Evolutionary conservation across 2,888 invertebrate species (phyloP).

Genomic region (Belgica antarctica): DNA sequence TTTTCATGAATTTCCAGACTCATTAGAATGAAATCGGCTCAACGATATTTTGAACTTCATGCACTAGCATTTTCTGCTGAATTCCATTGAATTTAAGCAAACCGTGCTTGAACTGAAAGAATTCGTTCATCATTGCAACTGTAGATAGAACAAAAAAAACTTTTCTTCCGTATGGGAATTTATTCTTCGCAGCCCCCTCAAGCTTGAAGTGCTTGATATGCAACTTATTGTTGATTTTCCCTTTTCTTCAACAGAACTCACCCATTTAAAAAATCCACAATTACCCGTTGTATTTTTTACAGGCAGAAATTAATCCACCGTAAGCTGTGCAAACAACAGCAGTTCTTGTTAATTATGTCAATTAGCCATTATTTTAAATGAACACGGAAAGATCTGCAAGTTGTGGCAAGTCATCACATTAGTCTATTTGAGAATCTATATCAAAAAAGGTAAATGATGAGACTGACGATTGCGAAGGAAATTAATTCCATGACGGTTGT

Average conservation of each 20-base stretch:
- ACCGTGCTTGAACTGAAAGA: too few relatives aligned
- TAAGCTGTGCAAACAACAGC: not conserved
- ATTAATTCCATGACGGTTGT: conserved; percentile 4
- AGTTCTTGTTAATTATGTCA: conserved; percentile 42
- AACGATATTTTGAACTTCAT: too few relatives aligned
- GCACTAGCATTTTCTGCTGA: too few relatives aligned
- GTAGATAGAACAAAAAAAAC: not conserved
- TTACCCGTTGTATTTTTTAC: conserved; percentile 22
- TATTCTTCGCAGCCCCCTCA: not conserved
- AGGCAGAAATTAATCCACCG: not conserved
- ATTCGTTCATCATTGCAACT: too few relatives aligned
- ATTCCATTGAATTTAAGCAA: too few relatives aligned
- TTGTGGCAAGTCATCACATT: not conserved
- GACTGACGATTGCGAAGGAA: not conserved
- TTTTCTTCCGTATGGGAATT: not conserved
- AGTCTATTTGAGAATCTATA: not conserved
- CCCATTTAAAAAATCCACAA: conserved; percentile 37
- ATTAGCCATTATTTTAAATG: conserved; percentile 39
- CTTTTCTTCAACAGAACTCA: not conserved
- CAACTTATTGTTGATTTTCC: conserved; percentile 18
- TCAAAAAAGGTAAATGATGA: conserved; percentile 3
- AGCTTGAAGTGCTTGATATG: not conserved
- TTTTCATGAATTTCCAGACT: too few relatives aligned
- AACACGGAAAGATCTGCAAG: not conserved
- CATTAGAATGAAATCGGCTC: too few relatives aligned